phyloP scores from a whole-genome alignment of 1,140 invertebrate species.

The Eueides isabella region DNA sequence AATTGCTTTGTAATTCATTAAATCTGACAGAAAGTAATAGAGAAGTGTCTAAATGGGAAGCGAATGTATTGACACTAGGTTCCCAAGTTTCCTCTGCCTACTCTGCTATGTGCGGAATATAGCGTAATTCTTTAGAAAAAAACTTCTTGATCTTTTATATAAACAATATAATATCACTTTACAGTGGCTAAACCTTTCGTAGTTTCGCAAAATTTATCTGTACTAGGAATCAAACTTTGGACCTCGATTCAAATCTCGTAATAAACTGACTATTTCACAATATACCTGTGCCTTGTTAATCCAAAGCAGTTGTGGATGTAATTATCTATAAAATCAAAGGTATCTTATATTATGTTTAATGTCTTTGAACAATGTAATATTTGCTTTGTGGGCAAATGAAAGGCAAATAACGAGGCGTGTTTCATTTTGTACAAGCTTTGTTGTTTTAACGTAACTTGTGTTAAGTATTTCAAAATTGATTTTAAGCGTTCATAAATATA shows the following conservation, averaged over 20 bases:
- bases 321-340: not conserved
- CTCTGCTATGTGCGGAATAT: too few relatives aligned
- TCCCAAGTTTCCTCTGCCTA: too few relatives aligned
- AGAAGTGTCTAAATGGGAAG: too few relatives aligned
- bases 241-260: not conserved
- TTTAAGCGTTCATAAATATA: not conserved
- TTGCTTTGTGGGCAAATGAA: not conserved
- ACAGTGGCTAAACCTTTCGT: too few relatives aligned
- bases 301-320: not conserved
- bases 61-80: too few relatives aligned
- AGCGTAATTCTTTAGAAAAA: too few relatives aligned
- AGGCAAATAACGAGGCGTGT: slow-evolving; percentile 12
- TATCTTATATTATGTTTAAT: not conserved
- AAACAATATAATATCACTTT: too few relatives aligned
- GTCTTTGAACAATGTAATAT: not conserved
- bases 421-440: slow-evolving; percentile 10
- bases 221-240: not conserved
- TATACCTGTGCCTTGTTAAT: not conserved
- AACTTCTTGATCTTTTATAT: too few relatives aligned
- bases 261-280: not conserved
- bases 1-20: too few relatives aligned
- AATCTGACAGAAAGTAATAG: too few relatives aligned
- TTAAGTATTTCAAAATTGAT: not conserved
- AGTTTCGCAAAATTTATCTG: not conserved
- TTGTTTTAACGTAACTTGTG: slow-evolving; percentile 5